phyloP scores from a whole-genome alignment of 2,113 vertebrate genomes.

The Myrmecophaga tridactyla region DNA sequence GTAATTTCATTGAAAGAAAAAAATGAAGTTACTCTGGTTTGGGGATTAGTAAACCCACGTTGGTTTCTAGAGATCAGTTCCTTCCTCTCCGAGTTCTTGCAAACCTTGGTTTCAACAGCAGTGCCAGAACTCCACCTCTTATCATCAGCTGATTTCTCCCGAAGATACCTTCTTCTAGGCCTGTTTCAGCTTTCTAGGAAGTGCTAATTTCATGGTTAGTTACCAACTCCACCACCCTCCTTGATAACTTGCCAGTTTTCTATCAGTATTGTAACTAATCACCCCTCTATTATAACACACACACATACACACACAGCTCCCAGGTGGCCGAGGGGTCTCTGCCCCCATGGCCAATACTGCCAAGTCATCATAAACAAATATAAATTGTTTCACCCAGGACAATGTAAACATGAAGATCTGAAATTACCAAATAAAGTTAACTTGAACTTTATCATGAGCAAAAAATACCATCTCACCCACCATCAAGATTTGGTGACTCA shows the following conservation, averaged over 20 bases:
- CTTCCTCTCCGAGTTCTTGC: not conserved
- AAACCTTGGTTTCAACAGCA: not conserved
- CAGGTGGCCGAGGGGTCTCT: not conserved
- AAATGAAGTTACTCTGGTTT: not conserved
- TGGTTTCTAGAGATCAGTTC: not conserved
- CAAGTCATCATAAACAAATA: not conserved
- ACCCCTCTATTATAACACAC: not conserved
- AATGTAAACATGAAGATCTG: not conserved
- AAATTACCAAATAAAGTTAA: not conserved
- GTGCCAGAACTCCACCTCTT: not conserved
- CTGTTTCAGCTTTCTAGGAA: slow-evolving; percentile 25
- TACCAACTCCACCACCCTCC: not conserved
- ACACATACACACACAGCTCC: no score
- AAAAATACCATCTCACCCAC: slow-evolving; percentile 2
- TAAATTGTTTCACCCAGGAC: not conserved
- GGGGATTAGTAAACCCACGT: not conserved
- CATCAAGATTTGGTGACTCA: not conserved
- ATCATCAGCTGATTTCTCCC: not conserved
- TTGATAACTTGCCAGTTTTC: not conserved
- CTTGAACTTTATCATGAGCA: not conserved
- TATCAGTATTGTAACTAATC: not conserved
- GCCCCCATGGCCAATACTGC: not conserved
- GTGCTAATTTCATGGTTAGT: not conserved
- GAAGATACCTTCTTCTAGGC: slow-evolving; percentile 1
- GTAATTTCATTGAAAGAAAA: not conserved